phyloP scores from a whole-genome alignment of 2,888 invertebrate species.

The Quadroppia sp. region DNA sequence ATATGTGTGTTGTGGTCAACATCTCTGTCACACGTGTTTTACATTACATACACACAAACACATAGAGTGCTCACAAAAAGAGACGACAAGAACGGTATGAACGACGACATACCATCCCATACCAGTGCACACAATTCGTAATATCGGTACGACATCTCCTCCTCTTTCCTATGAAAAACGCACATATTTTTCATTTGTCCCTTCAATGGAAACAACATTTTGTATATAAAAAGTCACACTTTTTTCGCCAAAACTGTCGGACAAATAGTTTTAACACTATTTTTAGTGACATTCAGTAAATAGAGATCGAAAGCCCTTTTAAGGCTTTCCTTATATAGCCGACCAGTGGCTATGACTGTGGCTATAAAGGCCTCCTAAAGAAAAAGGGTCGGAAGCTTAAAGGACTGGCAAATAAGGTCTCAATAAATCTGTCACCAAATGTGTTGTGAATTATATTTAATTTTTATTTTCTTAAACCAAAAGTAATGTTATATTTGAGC shows the following conservation, averaged over 20 bases:
- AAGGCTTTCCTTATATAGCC: too few species aligned
- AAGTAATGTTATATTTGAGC: neutral
- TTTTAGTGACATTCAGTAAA: too few species aligned
- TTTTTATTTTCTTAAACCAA: neutral
- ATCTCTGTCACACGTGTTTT: neutral
- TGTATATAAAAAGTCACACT: neutral
- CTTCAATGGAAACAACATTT: neutral
- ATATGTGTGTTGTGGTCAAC: slow-evolving; percentile 19
- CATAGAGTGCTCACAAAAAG: too few species aligned
- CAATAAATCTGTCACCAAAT: neutral
- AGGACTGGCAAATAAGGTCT: neutral
- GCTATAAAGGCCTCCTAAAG: too few species aligned
- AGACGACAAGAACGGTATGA: too few species aligned
- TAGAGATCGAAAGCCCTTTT: too few species aligned
- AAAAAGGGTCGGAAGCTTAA: neutral
- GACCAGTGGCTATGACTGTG: too few species aligned
- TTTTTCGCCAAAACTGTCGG: neutral
- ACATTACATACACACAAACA: neutral
- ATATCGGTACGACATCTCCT: too few species aligned
- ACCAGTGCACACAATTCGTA: neutral
- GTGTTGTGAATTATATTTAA: neutral
- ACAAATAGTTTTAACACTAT: neutral
- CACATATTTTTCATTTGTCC: too few species aligned
- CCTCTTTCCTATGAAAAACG: neutral
- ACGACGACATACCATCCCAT: too few species aligned